These are phyloP conservation scores for Erebia epiphron DNA, from an alignment of 2,888 invertebrate genomes.

Conservation along the genomic window DNA sequence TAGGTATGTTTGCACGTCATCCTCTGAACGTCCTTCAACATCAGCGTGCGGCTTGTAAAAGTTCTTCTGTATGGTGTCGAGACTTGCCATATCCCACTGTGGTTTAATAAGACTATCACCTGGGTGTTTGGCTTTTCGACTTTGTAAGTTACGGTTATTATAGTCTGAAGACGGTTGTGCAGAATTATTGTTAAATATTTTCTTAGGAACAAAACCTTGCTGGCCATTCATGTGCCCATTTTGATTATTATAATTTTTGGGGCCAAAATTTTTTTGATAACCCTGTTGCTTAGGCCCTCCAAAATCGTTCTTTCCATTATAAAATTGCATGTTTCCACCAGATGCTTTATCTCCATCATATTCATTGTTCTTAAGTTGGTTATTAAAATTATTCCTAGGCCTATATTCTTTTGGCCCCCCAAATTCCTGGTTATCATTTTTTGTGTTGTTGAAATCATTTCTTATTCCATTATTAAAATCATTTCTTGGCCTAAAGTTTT, in stretches of 20 bases:
- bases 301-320: slow-evolving; percentile 73
- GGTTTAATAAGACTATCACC: slow-evolving; percentile 90
- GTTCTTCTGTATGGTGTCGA: slow-evolving; percentile 95
- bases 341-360: slow-evolving; percentile 66
- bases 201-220: slow-evolving; percentile 66
- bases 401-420: slow-evolving; percentile 76
- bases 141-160: slow-evolving; percentile 81
- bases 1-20: slow-evolving; percentile 90
- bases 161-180: slow-evolving; percentile 65
- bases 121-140: slow-evolving; percentile 87
- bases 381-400: slow-evolving; percentile 72
- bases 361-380: slow-evolving; percentile 68
- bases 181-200: slow-evolving; percentile 60
- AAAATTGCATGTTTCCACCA: slow-evolving; percentile 73
- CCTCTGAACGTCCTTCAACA: slow-evolving; percentile 85
- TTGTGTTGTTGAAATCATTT: slow-evolving; percentile 67
- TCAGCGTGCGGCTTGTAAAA: slow-evolving; percentile 93
- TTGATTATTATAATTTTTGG: slow-evolving; percentile 68
- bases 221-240: slow-evolving; percentile 58
- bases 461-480: slow-evolving; percentile 78
- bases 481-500: slow-evolving; percentile 76
- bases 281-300: slow-evolving; percentile 74
- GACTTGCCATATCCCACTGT: slow-evolving; percentile 89
- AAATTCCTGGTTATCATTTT: slow-evolving; percentile 72
- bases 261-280: slow-evolving; percentile 68